Percentiles rank a stretch among this genome's conserved stretches.
Evolutionary conservation across 1,140 invertebrate species (phyloP).

Genomic region (Stenopsyche tienmushanensis): DNA sequence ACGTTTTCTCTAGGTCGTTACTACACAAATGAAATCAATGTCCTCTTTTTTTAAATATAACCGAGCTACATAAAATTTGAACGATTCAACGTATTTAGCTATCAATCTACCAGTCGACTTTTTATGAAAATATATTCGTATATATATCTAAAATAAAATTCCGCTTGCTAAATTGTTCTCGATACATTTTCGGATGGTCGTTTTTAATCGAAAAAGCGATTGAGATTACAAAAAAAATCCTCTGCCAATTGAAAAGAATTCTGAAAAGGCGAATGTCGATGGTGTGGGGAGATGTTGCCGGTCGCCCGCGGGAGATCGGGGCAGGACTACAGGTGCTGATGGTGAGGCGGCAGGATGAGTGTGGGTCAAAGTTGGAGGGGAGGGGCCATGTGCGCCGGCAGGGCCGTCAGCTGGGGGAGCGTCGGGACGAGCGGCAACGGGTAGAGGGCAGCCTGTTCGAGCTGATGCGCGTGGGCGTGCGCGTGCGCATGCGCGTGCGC

Average conservation of each 20-base stretch:
- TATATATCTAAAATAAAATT: too few relatives aligned
- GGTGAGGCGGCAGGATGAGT: conserved; percentile 52
- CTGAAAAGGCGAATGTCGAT: too few relatives aligned
- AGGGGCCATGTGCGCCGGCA: conserved; percentile 43
- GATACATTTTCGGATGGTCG: too few relatives aligned
- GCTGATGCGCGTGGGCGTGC: conserved; percentile 39
- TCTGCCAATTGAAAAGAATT: too few relatives aligned
- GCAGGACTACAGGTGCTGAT: conserved; percentile 51
- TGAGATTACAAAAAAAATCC: too few relatives aligned
- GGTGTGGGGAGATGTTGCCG: too few relatives aligned
- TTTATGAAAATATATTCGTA: neutral
- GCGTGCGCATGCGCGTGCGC: conserved; percentile 42
- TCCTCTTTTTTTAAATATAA: conserved; percentile 5
- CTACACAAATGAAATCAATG: neutral
- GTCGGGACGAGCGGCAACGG: conserved; percentile 49
- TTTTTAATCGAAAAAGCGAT: too few relatives aligned
- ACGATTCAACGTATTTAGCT: neutral
- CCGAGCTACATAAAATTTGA: conserved; percentile 24
- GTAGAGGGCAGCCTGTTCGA: conserved; percentile 47
- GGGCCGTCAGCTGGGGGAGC: conserved; percentile 50
- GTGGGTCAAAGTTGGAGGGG: conserved; percentile 68
- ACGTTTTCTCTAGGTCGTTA: neutral
- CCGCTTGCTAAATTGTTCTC: too few relatives aligned
- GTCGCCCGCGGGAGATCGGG: too few relatives aligned
- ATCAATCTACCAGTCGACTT: conserved; percentile 13